These are phyloP conservation scores for Branchinecta sandiegonensis DNA, from an alignment of 2,888 invertebrate species.

Conservation along the genomic window DNA sequence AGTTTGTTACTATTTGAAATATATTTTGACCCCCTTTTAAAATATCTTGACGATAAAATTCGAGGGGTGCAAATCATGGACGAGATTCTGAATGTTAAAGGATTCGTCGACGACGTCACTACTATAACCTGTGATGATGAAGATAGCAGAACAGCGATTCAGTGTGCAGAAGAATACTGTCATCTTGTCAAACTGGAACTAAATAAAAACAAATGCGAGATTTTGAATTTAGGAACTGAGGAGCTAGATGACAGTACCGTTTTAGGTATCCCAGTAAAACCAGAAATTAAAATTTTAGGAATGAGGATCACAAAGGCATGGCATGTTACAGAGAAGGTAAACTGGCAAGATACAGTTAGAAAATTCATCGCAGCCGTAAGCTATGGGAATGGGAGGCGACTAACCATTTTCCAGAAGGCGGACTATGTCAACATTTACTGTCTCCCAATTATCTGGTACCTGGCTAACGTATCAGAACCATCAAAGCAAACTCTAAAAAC, in stretches of 20 bases:
- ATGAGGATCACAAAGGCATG: not conserved
- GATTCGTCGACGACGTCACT: constrained; percentile 10
- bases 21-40: constrained; percentile 1
- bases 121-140: not conserved
- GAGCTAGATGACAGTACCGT: not conserved
- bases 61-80: not conserved
- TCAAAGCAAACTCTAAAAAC: too few relatives aligned
- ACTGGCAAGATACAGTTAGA: not conserved
- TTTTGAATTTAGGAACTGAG: not conserved
- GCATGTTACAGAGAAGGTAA: not conserved
- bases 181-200: constrained; percentile 8
- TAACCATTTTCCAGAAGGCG: too few relatives aligned
- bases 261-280: not conserved
- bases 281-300: not conserved
- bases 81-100: not conserved
- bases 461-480: too few relatives aligned
- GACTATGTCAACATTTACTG: too few relatives aligned
- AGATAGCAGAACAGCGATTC: not conserved
- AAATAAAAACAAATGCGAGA: not conserved
- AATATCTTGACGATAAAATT: not conserved
- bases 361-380: not conserved
- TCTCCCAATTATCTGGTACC: too few relatives aligned
- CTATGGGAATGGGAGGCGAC: too few relatives aligned
- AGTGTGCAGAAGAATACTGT: not conserved
- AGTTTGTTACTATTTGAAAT: not conserved